Evolutionary conservation across 2,113 vertebrate genomes (phyloP).

Genomic region (Euleptes europaea): DNA sequence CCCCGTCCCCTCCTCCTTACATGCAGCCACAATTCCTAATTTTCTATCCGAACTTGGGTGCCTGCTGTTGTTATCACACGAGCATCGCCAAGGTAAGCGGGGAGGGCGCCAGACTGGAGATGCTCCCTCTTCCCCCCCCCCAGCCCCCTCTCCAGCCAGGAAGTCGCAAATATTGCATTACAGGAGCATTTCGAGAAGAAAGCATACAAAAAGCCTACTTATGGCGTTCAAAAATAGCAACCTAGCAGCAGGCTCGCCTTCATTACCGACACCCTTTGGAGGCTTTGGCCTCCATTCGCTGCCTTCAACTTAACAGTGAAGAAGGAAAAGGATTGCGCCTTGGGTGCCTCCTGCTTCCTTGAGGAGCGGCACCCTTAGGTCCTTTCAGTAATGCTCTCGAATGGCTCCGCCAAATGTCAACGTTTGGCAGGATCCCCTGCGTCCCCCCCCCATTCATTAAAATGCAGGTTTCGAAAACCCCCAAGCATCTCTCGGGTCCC

Average conservation of each 20-base stretch:
- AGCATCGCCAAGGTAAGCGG: background rate
- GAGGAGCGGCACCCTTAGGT: background rate
- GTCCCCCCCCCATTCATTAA: background rate
- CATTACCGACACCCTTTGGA: constrained; percentile 56
- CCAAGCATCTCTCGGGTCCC: background rate
- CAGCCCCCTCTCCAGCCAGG: background rate
- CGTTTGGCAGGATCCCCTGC: background rate
- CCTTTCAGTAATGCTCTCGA: background rate
- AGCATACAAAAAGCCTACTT: constrained; percentile 59
- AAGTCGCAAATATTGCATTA: constrained; percentile 63
- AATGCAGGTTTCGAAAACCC: background rate
- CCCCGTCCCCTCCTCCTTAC: too few species aligned
- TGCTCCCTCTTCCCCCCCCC: background rate
- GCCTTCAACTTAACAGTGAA: constrained; percentile 65
- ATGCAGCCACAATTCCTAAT: background rate
- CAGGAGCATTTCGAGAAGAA: constrained; percentile 53
- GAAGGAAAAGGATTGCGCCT: constrained; percentile 49
- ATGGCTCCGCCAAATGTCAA: background rate
- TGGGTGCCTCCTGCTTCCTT: constrained; percentile 31
- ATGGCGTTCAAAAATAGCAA: constrained; percentile 54
- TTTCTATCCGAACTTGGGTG: background rate
- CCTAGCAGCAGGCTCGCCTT: constrained; percentile 57
- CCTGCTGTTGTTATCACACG: background rate
- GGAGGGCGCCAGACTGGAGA: too few species aligned
- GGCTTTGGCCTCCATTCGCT: constrained; percentile 53